Conservation (phyloP, 2,888 invertebrate genomes). For the Oasisia sp. region DNA sequence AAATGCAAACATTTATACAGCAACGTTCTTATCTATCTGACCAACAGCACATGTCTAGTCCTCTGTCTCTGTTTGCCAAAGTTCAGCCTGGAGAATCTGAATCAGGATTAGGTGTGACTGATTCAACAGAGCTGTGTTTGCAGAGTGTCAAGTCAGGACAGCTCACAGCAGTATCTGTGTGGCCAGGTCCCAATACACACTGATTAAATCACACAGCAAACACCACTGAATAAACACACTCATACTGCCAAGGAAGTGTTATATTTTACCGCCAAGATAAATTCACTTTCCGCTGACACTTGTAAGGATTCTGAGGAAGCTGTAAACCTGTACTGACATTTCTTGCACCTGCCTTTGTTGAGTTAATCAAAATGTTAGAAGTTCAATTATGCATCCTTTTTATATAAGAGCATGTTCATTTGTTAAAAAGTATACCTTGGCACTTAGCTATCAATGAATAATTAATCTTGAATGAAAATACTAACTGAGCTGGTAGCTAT, state of each 20-base stretch:
- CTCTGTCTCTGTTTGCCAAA: slow-evolving; percentile 1
- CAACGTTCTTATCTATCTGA: neutral
- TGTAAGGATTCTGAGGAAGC: neutral
- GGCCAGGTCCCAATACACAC: neutral
- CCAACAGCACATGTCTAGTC: neutral
- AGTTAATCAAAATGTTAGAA: neutral
- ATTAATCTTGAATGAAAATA: neutral
- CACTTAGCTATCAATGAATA: neutral
- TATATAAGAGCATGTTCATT: neutral
- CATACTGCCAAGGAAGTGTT: neutral
- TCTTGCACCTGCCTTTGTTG: neutral
- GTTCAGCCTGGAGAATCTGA: neutral
- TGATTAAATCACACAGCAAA: neutral
- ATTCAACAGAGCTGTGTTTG: neutral
- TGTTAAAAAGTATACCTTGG: neutral
- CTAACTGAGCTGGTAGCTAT: neutral
- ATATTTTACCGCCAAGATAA: neutral
- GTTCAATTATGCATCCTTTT: neutral
- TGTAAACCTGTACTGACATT: neutral
- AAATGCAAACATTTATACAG: neutral
- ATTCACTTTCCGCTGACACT: neutral
- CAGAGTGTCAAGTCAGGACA: neutral
- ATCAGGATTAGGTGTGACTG: neutral
- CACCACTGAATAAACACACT: neutral
- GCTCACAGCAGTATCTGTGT: neutral